Evolutionary conservation across 2,888 invertebrate species (phyloP), one percentile per base, ranked within the genome.

Genomic region (Cheilosia urbana): DNA sequence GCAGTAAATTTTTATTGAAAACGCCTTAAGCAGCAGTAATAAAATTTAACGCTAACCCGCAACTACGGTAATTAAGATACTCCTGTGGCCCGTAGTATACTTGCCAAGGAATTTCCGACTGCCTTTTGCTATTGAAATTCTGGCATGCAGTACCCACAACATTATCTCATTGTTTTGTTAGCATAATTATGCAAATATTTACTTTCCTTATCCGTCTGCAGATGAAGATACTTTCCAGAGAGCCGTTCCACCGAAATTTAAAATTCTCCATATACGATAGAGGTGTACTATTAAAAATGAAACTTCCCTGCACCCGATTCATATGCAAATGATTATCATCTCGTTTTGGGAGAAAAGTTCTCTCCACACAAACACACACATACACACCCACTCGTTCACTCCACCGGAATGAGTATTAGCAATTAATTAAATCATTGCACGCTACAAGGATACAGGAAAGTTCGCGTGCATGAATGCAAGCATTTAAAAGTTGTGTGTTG

Each of bases 341-440:
- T 24, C 13, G 42, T 51, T 45, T 45, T 49, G 27, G 3, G 19
- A 34, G 37, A 51, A 51, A 51, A 51, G 51, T 51, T 51, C 45
- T 21, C 51, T 34, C 9, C 15, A 1, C 2, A 21, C 19, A 47
- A 13, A 24, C 30, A 37, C 51, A 5, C 15, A 1, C 2, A 21
- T 11, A 47, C 21, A 24, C 30, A 37, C 51, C 13, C 34, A 49
- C 34, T 11, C 45, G 17, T 15, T 34, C 15, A 7, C 42, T 7
- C 53, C 19, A 57, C 45, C 21, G 69, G 34, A 72, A 66, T 66
- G 60, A 30, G 66, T 78, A 72, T 78, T 57, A 68, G 72, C 60
- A 83, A 83, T 78, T 83, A 83, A 78, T 83, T 72, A 72, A 68
- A 73, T 72, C 62, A 30, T 55, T 77, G 34, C 81, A 82, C 15